phyloP scores from a whole-genome alignment of 2,888 invertebrate genomes.

The Sceliomorpha sp. region DNA sequence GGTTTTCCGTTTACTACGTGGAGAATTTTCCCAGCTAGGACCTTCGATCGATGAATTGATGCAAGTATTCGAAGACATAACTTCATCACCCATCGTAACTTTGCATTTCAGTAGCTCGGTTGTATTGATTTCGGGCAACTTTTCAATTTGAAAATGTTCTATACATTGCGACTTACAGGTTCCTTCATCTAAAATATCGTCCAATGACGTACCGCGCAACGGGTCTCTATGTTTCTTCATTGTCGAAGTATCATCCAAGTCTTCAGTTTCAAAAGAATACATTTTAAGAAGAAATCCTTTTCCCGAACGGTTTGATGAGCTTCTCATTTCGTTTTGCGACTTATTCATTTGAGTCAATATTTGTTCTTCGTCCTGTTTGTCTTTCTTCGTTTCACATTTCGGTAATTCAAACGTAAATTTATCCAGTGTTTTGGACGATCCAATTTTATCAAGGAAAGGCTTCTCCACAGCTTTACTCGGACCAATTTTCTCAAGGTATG shows the following conservation, averaged over 20 bases:
- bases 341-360: conserved; percentile 10
- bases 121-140: conserved; percentile 57
- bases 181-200: conserved; percentile 71
- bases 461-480: conserved; percentile 74
- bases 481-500: conserved; percentile 76
- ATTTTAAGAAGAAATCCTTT: conserved; percentile 75
- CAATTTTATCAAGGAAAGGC: conserved; percentile 75
- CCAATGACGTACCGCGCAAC: conserved; percentile 67
- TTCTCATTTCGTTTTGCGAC: conserved; percentile 11
- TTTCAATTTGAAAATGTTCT: conserved; percentile 25
- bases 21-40: conserved; percentile 70
- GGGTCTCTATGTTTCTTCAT: conserved; percentile 65
- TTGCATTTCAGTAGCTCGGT: conserved; percentile 73
- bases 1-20: conserved; percentile 57
- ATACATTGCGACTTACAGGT: conserved; percentile 57
- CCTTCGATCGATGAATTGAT: conserved; percentile 63
- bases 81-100: conserved; percentile 75
- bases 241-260: conserved; percentile 63
- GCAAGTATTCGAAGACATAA: conserved; percentile 64
- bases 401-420: conserved; percentile 72
- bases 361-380: conserved; percentile 21
- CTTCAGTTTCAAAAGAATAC: conserved; percentile 78
- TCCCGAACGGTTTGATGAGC: conserved; percentile 64
- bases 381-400: conserved; percentile 28
- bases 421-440: conserved; percentile 73